phyloP scores from a whole-genome alignment of 2,888 invertebrate genomes.

The Elmis aenea region DNA sequence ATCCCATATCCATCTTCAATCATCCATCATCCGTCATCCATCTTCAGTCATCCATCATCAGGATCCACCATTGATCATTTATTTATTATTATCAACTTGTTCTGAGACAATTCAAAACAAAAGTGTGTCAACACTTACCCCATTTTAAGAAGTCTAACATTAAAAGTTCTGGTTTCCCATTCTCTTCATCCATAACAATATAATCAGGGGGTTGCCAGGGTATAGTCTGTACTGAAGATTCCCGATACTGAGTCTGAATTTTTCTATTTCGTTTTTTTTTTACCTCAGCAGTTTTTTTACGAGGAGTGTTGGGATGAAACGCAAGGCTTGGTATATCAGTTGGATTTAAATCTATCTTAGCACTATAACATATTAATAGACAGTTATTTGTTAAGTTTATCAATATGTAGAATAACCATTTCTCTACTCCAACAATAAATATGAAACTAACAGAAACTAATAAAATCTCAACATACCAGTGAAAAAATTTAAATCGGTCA shows the following conservation, averaged over 20 bases:
- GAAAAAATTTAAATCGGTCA: constrained; percentile 26
- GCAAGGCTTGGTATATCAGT: constrained; percentile 7
- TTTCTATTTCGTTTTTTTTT: constrained; percentile 42
- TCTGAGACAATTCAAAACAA: neutral
- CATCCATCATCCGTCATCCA: too few species aligned
- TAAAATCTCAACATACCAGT: constrained; percentile 11
- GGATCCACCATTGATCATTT: too few species aligned
- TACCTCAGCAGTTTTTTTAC: neutral
- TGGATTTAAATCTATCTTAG: neutral
- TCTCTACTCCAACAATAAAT: too few species aligned
- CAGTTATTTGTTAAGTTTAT: too few species aligned
- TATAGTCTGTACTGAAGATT: constrained; percentile 69
- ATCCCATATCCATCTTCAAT: too few species aligned
- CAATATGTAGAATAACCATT: neutral
- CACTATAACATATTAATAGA: neutral
- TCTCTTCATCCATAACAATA: constrained; percentile 45
- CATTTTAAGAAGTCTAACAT: constrained; percentile 52
- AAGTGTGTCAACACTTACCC: constrained; percentile 31
- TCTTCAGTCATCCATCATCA: too few species aligned
- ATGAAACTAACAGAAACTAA: too few species aligned
- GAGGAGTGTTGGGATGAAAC: constrained; percentile 19
- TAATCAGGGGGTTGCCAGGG: constrained; percentile 71
- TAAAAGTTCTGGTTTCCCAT: constrained; percentile 60
- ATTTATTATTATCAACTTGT: too few species aligned
- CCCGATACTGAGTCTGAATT: constrained; percentile 68